phyloP scores from a whole-genome alignment of 2,888 invertebrate genomes.

The Platycheirus albimanus region DNA sequence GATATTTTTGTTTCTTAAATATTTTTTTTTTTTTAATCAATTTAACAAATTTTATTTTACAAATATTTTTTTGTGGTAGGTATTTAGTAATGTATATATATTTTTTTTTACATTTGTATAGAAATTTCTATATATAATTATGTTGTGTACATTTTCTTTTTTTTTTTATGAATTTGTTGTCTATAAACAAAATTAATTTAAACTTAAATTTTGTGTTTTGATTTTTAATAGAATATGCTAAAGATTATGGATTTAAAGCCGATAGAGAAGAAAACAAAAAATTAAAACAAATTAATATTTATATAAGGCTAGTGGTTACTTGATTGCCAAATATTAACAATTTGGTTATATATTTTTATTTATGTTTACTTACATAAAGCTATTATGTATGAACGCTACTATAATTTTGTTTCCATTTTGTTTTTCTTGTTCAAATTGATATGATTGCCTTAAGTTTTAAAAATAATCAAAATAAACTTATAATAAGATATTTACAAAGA shows the following conservation, averaged over 20 bases:
- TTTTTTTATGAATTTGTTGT: background rate
- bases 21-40: slow-evolving; percentile 10
- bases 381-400: slow-evolving; percentile 14
- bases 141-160: background rate
- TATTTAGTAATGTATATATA: background rate
- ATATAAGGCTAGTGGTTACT: slow-evolving; percentile 28
- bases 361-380: slow-evolving; percentile 15
- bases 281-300: background rate
- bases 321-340: slow-evolving; percentile 39
- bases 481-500: too few species aligned
- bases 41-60: slow-evolving; percentile 57
- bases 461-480: background rate
- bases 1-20: slow-evolving; percentile 6
- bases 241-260: background rate
- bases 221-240: background rate
- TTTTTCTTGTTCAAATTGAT: slow-evolving; percentile 14
- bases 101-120: slow-evolving; percentile 23
- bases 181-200: background rate
- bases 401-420: background rate
- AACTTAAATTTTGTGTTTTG: background rate
- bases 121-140: background rate
- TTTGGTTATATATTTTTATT: background rate
- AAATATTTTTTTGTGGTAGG: slow-evolving; percentile 33
- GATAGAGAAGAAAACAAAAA: background rate
- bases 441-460: slow-evolving; percentile 30